Evolutionary conservation across 2,113 vertebrate genomes (phyloP).

Genomic region (Paracanthobrama guichenoti): DNA sequence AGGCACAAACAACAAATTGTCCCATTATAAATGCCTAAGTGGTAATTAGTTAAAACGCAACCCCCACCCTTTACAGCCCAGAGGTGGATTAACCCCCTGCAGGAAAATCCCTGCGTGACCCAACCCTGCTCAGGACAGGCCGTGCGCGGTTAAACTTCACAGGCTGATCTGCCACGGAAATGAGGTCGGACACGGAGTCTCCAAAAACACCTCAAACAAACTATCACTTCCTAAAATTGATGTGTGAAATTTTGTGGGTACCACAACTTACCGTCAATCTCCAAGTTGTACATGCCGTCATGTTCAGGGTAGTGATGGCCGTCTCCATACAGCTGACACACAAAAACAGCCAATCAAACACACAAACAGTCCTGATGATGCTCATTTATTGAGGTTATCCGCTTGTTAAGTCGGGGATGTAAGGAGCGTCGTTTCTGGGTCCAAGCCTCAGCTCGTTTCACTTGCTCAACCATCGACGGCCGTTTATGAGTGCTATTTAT

Average conservation of each 20-base stretch:
- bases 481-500: no score
- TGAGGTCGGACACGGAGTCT: neutral
- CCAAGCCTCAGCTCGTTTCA: no score
- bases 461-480: no score
- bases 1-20: conserved; percentile 73
- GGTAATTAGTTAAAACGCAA: conserved; percentile 64
- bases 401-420: no score
- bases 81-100: conserved; percentile 64
- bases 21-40: conserved; percentile 72
- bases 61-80: conserved; percentile 60
- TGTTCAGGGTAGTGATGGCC: conserved; percentile 83
- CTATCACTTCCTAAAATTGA: neutral
- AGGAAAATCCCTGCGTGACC: conserved; percentile 43
- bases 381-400: neutral
- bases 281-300: conserved; percentile 82
- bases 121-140: neutral
- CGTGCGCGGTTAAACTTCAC: neutral
- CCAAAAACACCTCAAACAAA: neutral
- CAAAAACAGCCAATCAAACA: neutral
- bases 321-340: conserved; percentile 81
- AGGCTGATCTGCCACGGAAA: neutral
- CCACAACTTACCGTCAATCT: conserved; percentile 83
- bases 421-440: no score
- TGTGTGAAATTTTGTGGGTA: neutral
- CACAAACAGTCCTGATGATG: neutral